A percentile compares a stretch with the other conserved stretches of the same genome.
Evolutionary conservation across 2,113 vertebrate genomes (phyloP).

Genomic region (Callipepla squamata): DNA sequence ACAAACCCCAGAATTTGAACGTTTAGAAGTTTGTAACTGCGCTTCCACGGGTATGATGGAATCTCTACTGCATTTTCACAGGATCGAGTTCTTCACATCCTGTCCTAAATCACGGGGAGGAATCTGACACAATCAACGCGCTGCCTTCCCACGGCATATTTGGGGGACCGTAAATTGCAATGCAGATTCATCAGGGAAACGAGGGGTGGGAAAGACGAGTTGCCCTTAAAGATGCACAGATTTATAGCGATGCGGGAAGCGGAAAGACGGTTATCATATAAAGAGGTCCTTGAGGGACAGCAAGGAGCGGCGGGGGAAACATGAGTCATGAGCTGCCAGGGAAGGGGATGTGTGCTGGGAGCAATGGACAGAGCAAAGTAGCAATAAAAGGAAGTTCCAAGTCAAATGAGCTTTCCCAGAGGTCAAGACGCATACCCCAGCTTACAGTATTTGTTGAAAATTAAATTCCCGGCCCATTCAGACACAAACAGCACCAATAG

Average conservation of each 20-base stretch:
- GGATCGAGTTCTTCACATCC: conserved; percentile 23
- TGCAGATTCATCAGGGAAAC: conserved; percentile 24
- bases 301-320: conserved; percentile 22
- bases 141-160: conserved; percentile 19
- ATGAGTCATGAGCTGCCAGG: conserved; percentile 64
- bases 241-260: conserved; percentile 43
- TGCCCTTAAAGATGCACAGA: conserved; percentile 52
- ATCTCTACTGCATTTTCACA: background rate
- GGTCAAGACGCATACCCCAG: background rate
- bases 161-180: background rate
- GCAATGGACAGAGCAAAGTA: conserved; percentile 63
- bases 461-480: conserved; percentile 4
- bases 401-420: conserved; percentile 21
- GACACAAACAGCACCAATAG: background rate
- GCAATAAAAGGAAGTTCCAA: conserved; percentile 65
- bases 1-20: background rate
- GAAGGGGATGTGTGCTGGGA: conserved; percentile 46
- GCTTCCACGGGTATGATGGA: background rate
- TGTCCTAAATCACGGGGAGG: conserved; percentile 26
- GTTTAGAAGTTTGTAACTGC: background rate
- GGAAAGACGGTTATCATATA: conserved; percentile 36
- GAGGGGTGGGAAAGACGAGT: conserved; percentile 29
- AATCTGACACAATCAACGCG: background rate
- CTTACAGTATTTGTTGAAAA: background rate
- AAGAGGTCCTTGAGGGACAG: conserved; percentile 26